A percentile compares a stretch with the other conserved stretches of the same genome.
These are phyloP conservation scores for Oncorhynchus clarkii DNA, from an alignment of 2,113 vertebrate species.

Conservation along the genomic window DNA sequence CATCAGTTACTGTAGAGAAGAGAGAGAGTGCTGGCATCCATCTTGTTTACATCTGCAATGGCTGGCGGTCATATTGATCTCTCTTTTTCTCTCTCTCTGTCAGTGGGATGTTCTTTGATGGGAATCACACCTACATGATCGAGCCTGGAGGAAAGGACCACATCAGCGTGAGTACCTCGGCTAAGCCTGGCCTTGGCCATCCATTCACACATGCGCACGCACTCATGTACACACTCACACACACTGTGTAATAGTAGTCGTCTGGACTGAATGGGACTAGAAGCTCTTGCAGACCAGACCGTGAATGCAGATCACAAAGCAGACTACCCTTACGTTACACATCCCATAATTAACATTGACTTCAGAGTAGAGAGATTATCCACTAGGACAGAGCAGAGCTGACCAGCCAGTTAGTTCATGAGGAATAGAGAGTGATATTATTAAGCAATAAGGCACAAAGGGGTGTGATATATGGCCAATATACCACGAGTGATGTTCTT, in stretches of 20 bases:
- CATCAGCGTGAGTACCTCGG: conserved; percentile 77
- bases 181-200: not conserved
- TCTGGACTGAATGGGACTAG: not conserved
- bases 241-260: not conserved
- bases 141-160: conserved; percentile 85
- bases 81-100: conserved; percentile 29
- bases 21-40: not conserved
- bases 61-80: not conserved
- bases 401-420: conserved; percentile 45
- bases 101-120: conserved; percentile 98
- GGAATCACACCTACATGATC: conserved; percentile 96
- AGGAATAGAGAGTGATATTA: conserved; percentile 23
- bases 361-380: not conserved
- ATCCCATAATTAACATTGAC: conserved; percentile 26
- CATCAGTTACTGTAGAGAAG: not conserved
- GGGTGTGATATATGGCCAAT: no score
- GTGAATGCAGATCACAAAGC: no score
- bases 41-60: not conserved
- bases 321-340: not conserved
- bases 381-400: conserved; percentile 18
- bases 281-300: conserved; percentile 11
- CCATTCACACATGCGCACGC: not conserved
- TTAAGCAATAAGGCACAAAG: no score
- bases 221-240: not conserved
- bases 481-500: no score